Evolutionary conservation across 2,888 invertebrate species (phyloP).

Genomic region (Erebia aethiops): DNA sequence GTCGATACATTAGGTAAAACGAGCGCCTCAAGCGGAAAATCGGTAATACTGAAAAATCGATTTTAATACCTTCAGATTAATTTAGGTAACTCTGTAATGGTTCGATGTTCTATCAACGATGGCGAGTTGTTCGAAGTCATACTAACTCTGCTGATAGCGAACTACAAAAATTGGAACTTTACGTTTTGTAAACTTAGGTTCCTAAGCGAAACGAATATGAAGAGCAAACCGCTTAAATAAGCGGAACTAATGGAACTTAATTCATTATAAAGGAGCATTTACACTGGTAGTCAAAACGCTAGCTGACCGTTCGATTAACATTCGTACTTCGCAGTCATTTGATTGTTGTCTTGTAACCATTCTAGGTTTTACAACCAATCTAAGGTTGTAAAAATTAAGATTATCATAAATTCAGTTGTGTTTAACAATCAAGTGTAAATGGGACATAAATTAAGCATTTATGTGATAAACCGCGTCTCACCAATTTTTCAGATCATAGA

Average conservation of each 20-base stretch:
- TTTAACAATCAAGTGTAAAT: constrained; percentile 3
- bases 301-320: background rate
- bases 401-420: background rate
- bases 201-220: background rate
- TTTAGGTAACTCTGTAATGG: no score
- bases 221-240: background rate
- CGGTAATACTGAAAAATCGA: no score
- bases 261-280: constrained; percentile 2
- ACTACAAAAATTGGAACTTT: background rate
- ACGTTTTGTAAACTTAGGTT: background rate
- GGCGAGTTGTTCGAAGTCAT: no score
- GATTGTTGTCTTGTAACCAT: background rate
- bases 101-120: no score
- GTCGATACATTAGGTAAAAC: no score
- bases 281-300: constrained; percentile 15
- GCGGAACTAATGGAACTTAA: background rate
- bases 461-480: constrained; percentile 26
- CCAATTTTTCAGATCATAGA: constrained; percentile 43
- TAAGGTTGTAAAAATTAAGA: background rate
- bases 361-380: background rate
- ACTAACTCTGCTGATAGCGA: background rate
- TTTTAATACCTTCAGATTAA: no score
- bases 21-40: no score
- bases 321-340: background rate
- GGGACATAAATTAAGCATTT: background rate